phyloP scores from a whole-genome alignment of 1,140 invertebrate genomes.

The Melanaphis sacchari region DNA sequence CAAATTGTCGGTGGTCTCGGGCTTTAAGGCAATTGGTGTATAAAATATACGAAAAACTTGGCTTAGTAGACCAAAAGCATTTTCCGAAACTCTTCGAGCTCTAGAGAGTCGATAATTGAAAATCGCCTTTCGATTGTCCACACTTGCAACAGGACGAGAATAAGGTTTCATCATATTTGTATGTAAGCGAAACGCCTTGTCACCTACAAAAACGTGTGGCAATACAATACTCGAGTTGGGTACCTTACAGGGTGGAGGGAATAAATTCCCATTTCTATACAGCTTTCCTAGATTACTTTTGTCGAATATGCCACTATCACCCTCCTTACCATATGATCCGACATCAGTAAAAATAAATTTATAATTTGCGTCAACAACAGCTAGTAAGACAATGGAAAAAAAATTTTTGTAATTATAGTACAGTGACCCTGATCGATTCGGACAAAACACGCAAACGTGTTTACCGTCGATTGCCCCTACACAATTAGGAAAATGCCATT shows the following conservation, averaged over 20 bases:
- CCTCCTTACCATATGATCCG: constrained; percentile 64
- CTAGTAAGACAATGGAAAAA: constrained; percentile 66
- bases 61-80: constrained; percentile 63
- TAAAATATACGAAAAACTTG: constrained; percentile 60
- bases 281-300: constrained; percentile 28
- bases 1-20: background rate
- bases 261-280: constrained; percentile 22
- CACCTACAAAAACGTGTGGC: constrained; percentile 62
- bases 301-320: constrained; percentile 62
- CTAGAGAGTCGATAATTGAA: constrained; percentile 62
- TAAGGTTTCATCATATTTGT: constrained; percentile 63
- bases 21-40: background rate
- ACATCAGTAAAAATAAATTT: constrained; percentile 65
- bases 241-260: constrained; percentile 56
- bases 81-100: constrained; percentile 62
- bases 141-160: constrained; percentile 59
- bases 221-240: constrained; percentile 51
- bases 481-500: constrained; percentile 61
- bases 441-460: constrained; percentile 62
- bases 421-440: constrained; percentile 63
- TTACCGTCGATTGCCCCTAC: constrained; percentile 64
- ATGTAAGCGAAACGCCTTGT: constrained; percentile 64
- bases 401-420: constrained; percentile 65
- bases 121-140: constrained; percentile 60
- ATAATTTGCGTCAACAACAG: constrained; percentile 66